Conservation (phyloP, 2,888 invertebrate genomes). For the Tethea ocularis region DNA sequence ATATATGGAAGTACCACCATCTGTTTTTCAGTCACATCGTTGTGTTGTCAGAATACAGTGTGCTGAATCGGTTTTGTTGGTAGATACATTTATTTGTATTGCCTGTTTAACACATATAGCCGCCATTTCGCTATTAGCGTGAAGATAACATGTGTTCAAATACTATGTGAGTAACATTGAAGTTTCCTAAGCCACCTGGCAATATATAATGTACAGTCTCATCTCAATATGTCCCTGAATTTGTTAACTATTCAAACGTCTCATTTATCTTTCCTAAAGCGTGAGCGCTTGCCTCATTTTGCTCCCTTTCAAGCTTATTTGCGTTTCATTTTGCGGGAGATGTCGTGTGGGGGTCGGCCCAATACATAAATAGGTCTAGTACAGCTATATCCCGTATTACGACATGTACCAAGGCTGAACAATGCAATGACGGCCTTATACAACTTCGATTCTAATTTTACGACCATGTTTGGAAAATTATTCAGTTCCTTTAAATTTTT, state of each 20-base stretch:
- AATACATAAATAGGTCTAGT: constrained; percentile 61
- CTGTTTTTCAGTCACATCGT: constrained; percentile 55
- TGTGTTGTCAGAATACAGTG: constrained; percentile 45
- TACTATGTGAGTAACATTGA: constrained; percentile 47
- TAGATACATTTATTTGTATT: constrained; percentile 40
- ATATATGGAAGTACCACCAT: constrained; percentile 40
- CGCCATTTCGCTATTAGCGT: constrained; percentile 20
- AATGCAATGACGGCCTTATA: constrained; percentile 25
- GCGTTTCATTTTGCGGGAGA: constrained; percentile 47
- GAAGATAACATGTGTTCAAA: constrained; percentile 53
- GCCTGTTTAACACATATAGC: constrained; percentile 33
- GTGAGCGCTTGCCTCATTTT: constrained; percentile 10
- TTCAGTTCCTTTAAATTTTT: constrained; percentile 8
- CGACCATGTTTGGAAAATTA: constrained; percentile 8
- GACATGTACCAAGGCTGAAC: constrained; percentile 36
- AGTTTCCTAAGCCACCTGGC: constrained; percentile 4
- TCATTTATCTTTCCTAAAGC: constrained; percentile 16
- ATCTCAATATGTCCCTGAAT: constrained; percentile 11
- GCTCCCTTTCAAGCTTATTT: constrained; percentile 42
- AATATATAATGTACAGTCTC: neutral
- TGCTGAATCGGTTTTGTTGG: constrained; percentile 28
- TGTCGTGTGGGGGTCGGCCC: constrained; percentile 38
- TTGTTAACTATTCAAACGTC: constrained; percentile 11
- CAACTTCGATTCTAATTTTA: constrained; percentile 25
- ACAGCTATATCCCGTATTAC: constrained; percentile 33